Evolutionary conservation across 2,113 vertebrate species (phyloP).

Genomic region (Mungos mungo): DNA sequence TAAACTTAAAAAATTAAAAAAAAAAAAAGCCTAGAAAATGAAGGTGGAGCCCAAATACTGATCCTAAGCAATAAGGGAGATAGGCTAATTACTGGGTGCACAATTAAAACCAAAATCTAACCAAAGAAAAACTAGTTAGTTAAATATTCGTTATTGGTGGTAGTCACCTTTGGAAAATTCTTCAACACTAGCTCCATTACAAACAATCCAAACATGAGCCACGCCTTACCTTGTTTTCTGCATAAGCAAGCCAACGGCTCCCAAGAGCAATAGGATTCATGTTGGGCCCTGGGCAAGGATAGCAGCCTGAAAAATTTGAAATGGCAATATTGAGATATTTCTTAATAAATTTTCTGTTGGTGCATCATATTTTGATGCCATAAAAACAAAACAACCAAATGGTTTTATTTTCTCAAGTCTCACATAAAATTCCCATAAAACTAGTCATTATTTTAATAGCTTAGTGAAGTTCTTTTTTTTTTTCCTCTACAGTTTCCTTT

Average conservation of each 20-base stretch:
- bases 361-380: constrained; percentile 68
- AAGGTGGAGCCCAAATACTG: background rate
- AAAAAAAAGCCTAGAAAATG: background rate
- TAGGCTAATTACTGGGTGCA: background rate
- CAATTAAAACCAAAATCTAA: constrained; percentile 3
- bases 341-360: constrained; percentile 63
- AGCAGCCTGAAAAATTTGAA: constrained; percentile 92
- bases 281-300: constrained; percentile 96
- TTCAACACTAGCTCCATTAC: background rate
- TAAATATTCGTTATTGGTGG: background rate
- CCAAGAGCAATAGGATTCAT: constrained; percentile 97
- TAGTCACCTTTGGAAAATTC: background rate
- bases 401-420: constrained; percentile 76
- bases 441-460: constrained; percentile 73
- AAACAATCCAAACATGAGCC: background rate
- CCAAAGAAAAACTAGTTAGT: background rate
- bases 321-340: constrained; percentile 76
- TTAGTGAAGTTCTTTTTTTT: constrained; percentile 72
- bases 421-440: constrained; percentile 77
- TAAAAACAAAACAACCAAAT: constrained; percentile 76
- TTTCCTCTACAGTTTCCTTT: constrained; percentile 63
- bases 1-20: no score
- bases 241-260: constrained; percentile 97
- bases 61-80: background rate
- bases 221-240: constrained; percentile 96